These are phyloP conservation scores for Pharmacophagus antenor DNA, from an alignment of 2,888 invertebrate species.

Conservation along the genomic window DNA sequence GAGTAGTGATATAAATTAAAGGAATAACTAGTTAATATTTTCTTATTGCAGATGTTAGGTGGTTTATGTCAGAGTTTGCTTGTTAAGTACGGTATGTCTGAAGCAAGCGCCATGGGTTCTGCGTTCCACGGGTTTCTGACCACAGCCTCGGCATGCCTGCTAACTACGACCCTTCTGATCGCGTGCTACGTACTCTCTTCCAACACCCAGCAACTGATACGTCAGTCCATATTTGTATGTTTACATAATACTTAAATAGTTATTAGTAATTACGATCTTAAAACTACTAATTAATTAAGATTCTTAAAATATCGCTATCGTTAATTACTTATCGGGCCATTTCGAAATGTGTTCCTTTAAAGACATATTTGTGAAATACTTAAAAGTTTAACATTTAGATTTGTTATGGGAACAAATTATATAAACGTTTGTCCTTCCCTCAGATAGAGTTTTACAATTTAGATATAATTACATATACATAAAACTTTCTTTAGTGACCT, in stretches of 20 bases:
- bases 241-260: neutral
- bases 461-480: no score
- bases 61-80: conserved; percentile 91
- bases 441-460: no score
- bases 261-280: neutral
- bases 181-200: conserved; percentile 89
- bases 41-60: conserved; percentile 83
- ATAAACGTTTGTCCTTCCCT: no score
- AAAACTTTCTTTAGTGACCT: no score
- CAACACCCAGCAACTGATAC: conserved; percentile 86
- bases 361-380: neutral
- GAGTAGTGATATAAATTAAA: no score
- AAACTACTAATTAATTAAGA: neutral
- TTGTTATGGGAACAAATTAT: no score
- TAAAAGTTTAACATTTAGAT: no score
- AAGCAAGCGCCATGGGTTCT: conserved; percentile 87
- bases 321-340: neutral
- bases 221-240: conserved; percentile 90
- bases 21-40: no score
- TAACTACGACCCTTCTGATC: conserved; percentile 87
- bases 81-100: conserved; percentile 88
- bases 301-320: neutral
- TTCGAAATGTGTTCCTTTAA: neutral
- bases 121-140: conserved; percentile 91
- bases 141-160: conserved; percentile 89